Evolutionary conservation across 2,797 vertebrate species (phyloP).

Genomic region (Epinephelus coioides): DNA sequence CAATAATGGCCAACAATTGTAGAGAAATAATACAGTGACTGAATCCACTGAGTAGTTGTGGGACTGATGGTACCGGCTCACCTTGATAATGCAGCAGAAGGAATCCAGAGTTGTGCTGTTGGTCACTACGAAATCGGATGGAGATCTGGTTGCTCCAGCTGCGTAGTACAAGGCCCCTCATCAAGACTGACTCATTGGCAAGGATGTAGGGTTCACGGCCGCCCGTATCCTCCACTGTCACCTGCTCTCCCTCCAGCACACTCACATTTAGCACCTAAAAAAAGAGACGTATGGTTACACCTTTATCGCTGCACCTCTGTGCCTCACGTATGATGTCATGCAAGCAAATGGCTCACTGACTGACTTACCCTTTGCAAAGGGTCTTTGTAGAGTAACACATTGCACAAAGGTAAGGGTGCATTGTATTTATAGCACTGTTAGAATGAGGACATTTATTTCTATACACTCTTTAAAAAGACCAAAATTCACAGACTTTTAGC

Average conservation of each 20-base stretch:
- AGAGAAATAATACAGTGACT: neutral
- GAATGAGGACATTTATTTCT: conserved; percentile 10
- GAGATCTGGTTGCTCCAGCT: conserved; percentile 96
- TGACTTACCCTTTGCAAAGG: conserved; percentile 15
- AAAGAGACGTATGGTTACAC: conserved; percentile 36
- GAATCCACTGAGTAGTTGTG: neutral
- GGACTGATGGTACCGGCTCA: conserved; percentile 66
- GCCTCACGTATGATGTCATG: neutral
- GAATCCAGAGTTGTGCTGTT: conserved; percentile 82
- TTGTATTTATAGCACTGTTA: neutral
- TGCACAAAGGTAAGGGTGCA: neutral
- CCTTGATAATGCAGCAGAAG: conserved; percentile 94
- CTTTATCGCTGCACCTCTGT: neutral
- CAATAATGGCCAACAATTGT: neutral
- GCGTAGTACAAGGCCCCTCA: conserved; percentile 92
- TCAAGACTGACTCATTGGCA: conserved; percentile 93
- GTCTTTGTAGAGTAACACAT: neutral
- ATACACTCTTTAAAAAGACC: neutral
- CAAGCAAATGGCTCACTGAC: neutral
- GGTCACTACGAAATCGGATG: conserved; percentile 90
- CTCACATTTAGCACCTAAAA: conserved; percentile 94
- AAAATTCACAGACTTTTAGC: neutral
- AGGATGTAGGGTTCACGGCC: conserved; percentile 90
- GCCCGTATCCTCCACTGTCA: conserved; percentile 92
- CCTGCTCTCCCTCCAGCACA: conserved; percentile 88